These are phyloP conservation scores for Harpagoxenus sublaevis DNA, from an alignment of 2,888 invertebrate genomes.

Conservation along the genomic window DNA sequence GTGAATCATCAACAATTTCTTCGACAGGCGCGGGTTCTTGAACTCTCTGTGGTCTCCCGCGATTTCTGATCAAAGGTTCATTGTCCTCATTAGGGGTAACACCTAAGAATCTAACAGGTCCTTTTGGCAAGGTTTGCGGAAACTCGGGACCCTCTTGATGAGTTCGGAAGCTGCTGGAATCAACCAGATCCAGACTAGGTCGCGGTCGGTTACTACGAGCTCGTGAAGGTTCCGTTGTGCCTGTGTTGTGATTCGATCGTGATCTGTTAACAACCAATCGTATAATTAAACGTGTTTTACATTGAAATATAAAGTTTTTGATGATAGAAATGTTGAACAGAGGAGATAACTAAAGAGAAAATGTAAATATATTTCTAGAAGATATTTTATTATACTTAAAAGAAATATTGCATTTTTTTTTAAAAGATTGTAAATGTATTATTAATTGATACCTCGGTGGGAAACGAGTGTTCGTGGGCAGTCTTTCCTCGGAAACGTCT, in stretches of 20 bases:
- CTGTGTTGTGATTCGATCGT: conserved; percentile 84
- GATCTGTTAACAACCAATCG: conserved; percentile 75
- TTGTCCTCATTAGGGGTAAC: conserved; percentile 88
- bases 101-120: conserved; percentile 88
- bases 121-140: conserved; percentile 87
- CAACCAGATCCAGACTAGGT: conserved; percentile 93
- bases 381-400: background rate
- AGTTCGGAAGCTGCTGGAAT: conserved; percentile 94
- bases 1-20: conserved; percentile 68
- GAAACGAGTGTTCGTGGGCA: conserved; percentile 95
- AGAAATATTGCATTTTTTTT: background rate
- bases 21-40: conserved; percentile 81
- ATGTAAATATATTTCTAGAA: background rate
- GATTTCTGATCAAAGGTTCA: conserved; percentile 74
- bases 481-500: conserved; percentile 87
- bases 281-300: background rate
- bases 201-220: conserved; percentile 86
- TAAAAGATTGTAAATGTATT: background rate
- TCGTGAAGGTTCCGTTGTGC: conserved; percentile 83
- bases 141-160: conserved; percentile 88
- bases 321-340: background rate
- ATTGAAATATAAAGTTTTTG: background rate
- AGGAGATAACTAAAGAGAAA: background rate
- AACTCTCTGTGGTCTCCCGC: conserved; percentile 78
- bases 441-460: conserved; percentile 88